A percentile compares a stretch with the other conserved stretches of the same genome.
These are phyloP conservation scores for Echinometra lucunter DNA, from an alignment of 53 echinoderm and acorn worm genomes.

Conservation along the genomic window DNA sequence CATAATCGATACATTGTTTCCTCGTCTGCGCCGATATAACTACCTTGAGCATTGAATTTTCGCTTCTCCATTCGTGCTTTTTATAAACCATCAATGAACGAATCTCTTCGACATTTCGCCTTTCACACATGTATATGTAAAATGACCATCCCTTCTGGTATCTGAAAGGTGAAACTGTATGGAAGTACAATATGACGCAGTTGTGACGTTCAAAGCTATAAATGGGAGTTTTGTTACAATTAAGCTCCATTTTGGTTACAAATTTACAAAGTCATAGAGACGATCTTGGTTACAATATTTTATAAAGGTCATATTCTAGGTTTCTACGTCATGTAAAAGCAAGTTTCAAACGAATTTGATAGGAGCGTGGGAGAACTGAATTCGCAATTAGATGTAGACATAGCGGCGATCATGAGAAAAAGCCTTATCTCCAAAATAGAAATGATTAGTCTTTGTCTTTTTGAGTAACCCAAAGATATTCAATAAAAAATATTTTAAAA, in stretches of 20 bases:
- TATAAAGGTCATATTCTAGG: neutral
- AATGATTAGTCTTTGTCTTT: too few species aligned
- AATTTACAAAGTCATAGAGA: neutral
- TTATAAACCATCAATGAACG: neutral
- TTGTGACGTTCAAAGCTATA: neutral
- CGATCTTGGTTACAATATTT: neutral
- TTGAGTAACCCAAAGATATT: too few species aligned
- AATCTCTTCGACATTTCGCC: neutral
- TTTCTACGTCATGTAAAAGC: neutral
- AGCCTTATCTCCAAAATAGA: neutral
- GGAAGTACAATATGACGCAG: neutral
- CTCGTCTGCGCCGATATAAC: neutral
- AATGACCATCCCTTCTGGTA: neutral
- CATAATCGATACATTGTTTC: neutral
- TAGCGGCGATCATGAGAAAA: neutral
- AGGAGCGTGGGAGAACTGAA: neutral
- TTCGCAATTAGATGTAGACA: neutral
- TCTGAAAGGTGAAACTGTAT: neutral
- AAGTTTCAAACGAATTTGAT: neutral
- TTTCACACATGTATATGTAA: neutral
- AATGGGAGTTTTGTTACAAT: neutral
- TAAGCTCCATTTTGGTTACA: neutral
- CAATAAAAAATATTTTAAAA: too few species aligned
- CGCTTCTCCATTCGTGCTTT: neutral
- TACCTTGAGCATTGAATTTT: neutral